A percentile compares a stretch with the other conserved stretches of the same genome.
Conservation (phyloP, 2,797 vertebrate species). For the Geotrypetes seraphini region DNA sequence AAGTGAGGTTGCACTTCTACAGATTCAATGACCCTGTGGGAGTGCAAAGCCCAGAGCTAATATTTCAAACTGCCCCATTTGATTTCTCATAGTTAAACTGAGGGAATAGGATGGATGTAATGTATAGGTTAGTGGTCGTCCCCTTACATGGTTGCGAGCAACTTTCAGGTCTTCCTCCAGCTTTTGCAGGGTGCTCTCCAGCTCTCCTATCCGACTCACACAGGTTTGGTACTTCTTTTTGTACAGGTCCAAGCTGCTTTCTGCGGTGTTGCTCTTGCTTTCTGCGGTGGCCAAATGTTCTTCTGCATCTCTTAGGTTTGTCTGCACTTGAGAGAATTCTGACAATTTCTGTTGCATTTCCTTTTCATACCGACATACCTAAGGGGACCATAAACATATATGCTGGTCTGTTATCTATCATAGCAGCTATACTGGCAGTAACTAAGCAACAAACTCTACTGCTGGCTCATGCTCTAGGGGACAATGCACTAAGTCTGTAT, state of each 20-base stretch:
- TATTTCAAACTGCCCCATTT: too few species aligned
- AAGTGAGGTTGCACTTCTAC: too few species aligned
- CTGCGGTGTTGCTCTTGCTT: slow-evolving; percentile 34
- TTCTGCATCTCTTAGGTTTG: slow-evolving; percentile 36
- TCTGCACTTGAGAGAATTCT: slow-evolving; percentile 22
- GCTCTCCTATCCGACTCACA: slow-evolving; percentile 38
- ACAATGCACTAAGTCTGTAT: too few species aligned
- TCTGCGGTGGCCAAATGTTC: slow-evolving; percentile 31
- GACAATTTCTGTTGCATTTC: slow-evolving; percentile 33
- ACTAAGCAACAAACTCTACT: too few species aligned
- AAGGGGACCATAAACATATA: background rate
- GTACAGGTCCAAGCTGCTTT: slow-evolving; percentile 43
- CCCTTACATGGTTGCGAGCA: slow-evolving; percentile 48
- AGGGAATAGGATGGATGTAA: too few species aligned
- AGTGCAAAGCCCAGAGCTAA: too few species aligned
- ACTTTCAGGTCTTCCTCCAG: slow-evolving; percentile 42
- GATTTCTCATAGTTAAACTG: too few species aligned
- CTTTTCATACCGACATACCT: slow-evolving; percentile 45
- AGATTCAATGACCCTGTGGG: too few species aligned
- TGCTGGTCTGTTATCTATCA: too few species aligned
- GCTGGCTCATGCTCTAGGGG: too few species aligned
- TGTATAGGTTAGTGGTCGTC: too few species aligned
- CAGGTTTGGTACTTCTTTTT: slow-evolving; percentile 50
- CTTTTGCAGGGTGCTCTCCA: slow-evolving; percentile 39
- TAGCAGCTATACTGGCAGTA: too few species aligned